phyloP scores from a whole-genome alignment of 2,888 invertebrate genomes.

The Pimpla rufipes region DNA sequence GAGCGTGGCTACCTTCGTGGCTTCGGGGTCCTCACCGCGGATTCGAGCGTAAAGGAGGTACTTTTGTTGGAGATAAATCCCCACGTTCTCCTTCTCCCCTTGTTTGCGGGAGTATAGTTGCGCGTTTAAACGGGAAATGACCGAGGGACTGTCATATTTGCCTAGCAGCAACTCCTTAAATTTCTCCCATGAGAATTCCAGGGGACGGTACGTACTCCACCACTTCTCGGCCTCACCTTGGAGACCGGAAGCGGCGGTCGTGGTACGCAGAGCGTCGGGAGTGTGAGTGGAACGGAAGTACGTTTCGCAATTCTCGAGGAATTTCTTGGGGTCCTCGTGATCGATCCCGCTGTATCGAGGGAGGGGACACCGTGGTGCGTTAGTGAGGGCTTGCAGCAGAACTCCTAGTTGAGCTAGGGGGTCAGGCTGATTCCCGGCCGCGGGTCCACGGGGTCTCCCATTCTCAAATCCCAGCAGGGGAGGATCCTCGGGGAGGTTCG shows the following conservation, averaged over 20 bases:
- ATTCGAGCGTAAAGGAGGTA: not conserved
- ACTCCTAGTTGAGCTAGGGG: not conserved
- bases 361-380: not conserved
- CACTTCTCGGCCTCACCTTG: not conserved
- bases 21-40: not conserved
- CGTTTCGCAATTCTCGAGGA: not conserved
- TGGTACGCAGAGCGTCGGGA: not conserved
- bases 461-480: not conserved
- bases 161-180: not conserved
- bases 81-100: not conserved
- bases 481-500: not conserved
- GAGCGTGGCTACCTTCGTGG: not conserved
- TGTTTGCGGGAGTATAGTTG: not conserved
- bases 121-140: not conserved
- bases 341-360: not conserved
- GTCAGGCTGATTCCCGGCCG: not conserved
- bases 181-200: not conserved
- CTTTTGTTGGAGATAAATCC: not conserved
- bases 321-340: slow-evolving; percentile 11
- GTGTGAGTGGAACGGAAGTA: not conserved
- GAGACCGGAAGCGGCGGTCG: not conserved
- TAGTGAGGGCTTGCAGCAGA: not conserved
- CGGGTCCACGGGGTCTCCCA: not conserved
- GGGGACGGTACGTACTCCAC: slow-evolving; percentile 6
- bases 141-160: not conserved